Base-by-base conservation (phyloP, 2,888 invertebrate species). In the Macroteleia sp. region DNA sequence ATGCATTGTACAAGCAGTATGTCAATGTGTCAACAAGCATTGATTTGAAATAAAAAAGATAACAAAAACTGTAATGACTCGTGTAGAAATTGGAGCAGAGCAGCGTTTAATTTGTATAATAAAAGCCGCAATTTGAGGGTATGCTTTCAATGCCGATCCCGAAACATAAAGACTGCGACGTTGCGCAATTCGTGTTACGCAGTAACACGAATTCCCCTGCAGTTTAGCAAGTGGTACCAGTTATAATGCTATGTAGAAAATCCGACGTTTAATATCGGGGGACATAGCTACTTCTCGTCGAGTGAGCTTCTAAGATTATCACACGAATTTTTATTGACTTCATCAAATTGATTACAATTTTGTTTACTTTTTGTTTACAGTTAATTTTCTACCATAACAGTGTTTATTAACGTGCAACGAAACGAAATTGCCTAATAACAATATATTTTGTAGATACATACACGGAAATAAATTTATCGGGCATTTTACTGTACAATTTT, bases 101-200 rank as follows among this genome's bases (percentile, higher is more conserved):
- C 41, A 22, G 36, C 28, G 62, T 30, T 56, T 62, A 71, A 67
- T 71, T 74, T 69, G 73, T 74, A 50, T 52, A 57, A 77, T 66
- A 77, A 77, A 73, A 77, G 77, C 30, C 25, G 77, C 52, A 73
- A 73, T 77, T 77, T 61, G 73, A 77, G 77, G 73, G 73, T 69
- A 69, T 42, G 77, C 69, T 73, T 71, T 73, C 77, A 77, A 73
- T 77, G 73, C 67, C 73, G 76, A 70, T 64, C 57, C 76, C 57
- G 64, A 73, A 67, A 77, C 71, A 67, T 73, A 73, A 77, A 77
- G 62, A 73, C 46, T 50, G 39, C 48, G 59, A 48, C 73, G 59
- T 73, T 73, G 57, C 36, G 14, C 14, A 36, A 36, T 36, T 14
- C 14, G 32, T 32, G 32, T 32, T 32, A 32, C 32, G 4, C 3